Evolutionary conservation across 2,113 vertebrate genomes (phyloP), one percentile per base, ranked within the genome.

Genomic region (Nesogale talazaci): DNA sequence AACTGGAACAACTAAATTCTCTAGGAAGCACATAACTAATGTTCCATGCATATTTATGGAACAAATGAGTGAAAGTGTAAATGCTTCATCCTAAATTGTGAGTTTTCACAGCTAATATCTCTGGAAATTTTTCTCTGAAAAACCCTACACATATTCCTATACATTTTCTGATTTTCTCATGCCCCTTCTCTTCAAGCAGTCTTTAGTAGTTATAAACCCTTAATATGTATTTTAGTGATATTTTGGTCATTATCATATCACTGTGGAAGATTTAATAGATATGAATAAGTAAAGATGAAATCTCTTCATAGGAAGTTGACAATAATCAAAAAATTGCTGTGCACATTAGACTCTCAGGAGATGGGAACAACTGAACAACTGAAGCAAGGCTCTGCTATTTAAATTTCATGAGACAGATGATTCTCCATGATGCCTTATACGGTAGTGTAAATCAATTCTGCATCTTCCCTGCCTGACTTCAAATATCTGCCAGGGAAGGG

Each of bases 331-430:
- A 17, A 9, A 9, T 19, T 57, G 36, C 34, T 11, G 10, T 46
- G 6, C 29, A 27, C 75, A 40, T 2, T 52, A 20, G 12, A 20
- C 16, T 25, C 16, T 12, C 11, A 42, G 42, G 40, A 65, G 70
- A 25, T 7, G 16, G 2, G 2, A 3, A 31, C 1, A 17, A n/a
- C n/a, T n/a, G n/a, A 2, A 20, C 17, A 22, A 19, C 23, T 34
- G 56, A n/a, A 36, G 65, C 36, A 29, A 79, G 29, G 2, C 4
- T 19, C 5, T 59, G 46, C 8, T 20, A 72, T 75, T 78, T 65
- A 27, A 29, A 3, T 61, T 40, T 56, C 79, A n/a, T 27, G 22
- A 69, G 36, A 6, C 36, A 12, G 16, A 20, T 52, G 36, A 29
- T 61, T 94, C 20, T 12, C 1, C 19, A 27, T 3, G 12, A 0